A percentile compares a stretch with the other conserved stretches of the same genome.
Conservation (phyloP, 2,113 vertebrate genomes). For the Perca fluviatilis region DNA sequence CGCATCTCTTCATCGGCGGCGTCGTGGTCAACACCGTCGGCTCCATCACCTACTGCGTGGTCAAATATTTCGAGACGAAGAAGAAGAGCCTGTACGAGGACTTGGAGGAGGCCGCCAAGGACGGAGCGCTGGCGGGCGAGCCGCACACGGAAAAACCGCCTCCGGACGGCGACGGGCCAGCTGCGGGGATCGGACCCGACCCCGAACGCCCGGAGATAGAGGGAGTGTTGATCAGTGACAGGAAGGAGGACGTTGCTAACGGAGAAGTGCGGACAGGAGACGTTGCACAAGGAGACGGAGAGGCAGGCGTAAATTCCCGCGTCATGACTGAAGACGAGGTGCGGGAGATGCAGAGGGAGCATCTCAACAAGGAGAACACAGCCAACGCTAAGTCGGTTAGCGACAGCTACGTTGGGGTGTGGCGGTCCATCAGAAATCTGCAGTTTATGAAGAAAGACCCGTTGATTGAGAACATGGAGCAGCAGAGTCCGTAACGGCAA, state of each 20-base stretch:
- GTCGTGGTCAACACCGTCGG: slow-evolving; percentile 97
- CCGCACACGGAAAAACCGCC: slow-evolving; percentile 62
- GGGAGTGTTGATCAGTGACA: neutral
- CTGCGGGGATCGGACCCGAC: neutral
- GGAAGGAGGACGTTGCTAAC: slow-evolving; percentile 25
- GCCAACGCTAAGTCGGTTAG: slow-evolving; percentile 73
- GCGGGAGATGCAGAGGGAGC: slow-evolving; percentile 79
- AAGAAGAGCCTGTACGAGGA: slow-evolving; percentile 92
- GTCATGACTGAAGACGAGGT: slow-evolving; percentile 72
- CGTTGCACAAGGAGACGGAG: slow-evolving; percentile 1
- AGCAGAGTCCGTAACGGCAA: slow-evolving; percentile 89
- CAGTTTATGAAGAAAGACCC: slow-evolving; percentile 93
- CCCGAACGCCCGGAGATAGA: neutral
- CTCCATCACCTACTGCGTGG: slow-evolving; percentile 94
- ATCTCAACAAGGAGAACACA: slow-evolving; percentile 61
- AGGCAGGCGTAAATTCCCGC: neutral
- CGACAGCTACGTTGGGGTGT: slow-evolving; percentile 91
- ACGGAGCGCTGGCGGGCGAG: slow-evolving; percentile 74
- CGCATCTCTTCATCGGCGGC: slow-evolving; percentile 92
- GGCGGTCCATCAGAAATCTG: slow-evolving; percentile 91
- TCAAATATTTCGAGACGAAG: slow-evolving; percentile 93
- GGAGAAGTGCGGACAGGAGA: slow-evolving; percentile 61
- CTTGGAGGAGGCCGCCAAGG: slow-evolving; percentile 88
- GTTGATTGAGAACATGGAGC: slow-evolving; percentile 93
- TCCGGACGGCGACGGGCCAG: neutral